A percentile compares a stretch with the other conserved stretches of the same genome.
Conservation (phyloP, 2,113 vertebrate species). For the Rhabdornis inornatus region DNA sequence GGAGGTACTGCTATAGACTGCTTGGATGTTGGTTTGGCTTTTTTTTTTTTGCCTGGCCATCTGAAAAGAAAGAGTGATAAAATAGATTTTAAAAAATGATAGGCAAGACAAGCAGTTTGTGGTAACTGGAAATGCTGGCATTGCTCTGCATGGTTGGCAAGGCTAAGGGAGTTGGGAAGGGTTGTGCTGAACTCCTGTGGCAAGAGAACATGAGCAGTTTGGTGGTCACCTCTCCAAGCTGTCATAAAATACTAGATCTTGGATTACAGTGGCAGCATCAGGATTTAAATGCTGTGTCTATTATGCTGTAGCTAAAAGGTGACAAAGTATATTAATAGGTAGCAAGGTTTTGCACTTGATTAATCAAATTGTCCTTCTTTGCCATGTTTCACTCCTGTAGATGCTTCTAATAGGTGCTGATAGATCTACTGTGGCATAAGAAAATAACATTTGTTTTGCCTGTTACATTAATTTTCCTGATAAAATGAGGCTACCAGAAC, state of each 20-base stretch:
- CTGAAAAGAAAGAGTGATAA: neutral
- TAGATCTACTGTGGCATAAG: neutral
- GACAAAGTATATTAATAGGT: neutral
- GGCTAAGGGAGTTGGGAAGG: neutral
- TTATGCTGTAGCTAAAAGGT: neutral
- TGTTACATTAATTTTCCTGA: neutral
- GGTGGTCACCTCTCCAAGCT: neutral
- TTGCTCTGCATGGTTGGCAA: neutral
- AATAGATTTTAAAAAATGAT: neutral
- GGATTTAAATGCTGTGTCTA: neutral
- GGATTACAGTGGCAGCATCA: neutral
- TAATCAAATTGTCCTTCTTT: neutral
- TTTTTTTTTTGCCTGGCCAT: neutral
- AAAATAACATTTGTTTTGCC: conserved; percentile 5
- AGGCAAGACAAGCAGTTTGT: neutral
- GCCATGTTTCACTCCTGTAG: neutral
- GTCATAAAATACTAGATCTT: neutral
- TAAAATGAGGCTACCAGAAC: conserved; percentile 14
- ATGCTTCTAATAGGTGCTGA: neutral
- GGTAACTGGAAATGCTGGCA: neutral
- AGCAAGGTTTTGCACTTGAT: neutral
- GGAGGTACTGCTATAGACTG: neutral
- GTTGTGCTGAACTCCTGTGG: neutral
- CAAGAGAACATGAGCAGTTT: neutral
- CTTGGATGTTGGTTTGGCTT: neutral